Evolutionary conservation across 2,113 vertebrate species (phyloP), one percentile per base, ranked within the genome.

Genomic region (Corythornis cristatus): DNA sequence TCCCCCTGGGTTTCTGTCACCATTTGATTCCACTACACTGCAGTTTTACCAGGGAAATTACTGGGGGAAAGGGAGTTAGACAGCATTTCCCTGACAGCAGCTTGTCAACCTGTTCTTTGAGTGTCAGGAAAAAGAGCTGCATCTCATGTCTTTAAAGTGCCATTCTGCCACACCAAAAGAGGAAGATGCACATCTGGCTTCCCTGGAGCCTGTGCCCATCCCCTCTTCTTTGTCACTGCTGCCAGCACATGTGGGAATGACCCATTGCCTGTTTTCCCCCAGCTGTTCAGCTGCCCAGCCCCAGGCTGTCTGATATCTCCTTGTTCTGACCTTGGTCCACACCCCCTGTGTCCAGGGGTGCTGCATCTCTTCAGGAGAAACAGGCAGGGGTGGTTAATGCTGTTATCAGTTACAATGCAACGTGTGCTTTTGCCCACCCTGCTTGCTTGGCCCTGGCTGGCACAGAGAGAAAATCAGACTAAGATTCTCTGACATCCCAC

Each of bases 21-120:
- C 67, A 89, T 93, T 94, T 96, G 91, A 94, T 97, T 95, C 67
- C 68, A 85, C 83, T 1, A 78, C 86, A 86, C 72, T 95, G 96
- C 96, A 92, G 88, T 82, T 95, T 94, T 96, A 92, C 65, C 78
- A 94, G 67, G 93, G 74, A 96, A 96, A 97, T 97, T 96, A 93
- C 3, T 76, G 65, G 79, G 84, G 93, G 66, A 91, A 94, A 93
- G 85, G 61, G 86, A 96, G 90, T 93, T 89, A 87, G 82, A 80
- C 68, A 94, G 77, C 91, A 85, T 83, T 96, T 93, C 85, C 62
- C 91, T 96, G 95, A 95, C 96, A 96, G 86, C 79, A 84, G 80
- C 94, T 88, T 97, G 96, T 96, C 96, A 97, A 73, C 82, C 79
- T 88, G 80, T 88, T 95, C 91, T 94, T 96, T 93, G 88, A 88